Base-by-base conservation (phyloP, 2,113 vertebrate species). In the Lepisosteus osseus region DNA sequence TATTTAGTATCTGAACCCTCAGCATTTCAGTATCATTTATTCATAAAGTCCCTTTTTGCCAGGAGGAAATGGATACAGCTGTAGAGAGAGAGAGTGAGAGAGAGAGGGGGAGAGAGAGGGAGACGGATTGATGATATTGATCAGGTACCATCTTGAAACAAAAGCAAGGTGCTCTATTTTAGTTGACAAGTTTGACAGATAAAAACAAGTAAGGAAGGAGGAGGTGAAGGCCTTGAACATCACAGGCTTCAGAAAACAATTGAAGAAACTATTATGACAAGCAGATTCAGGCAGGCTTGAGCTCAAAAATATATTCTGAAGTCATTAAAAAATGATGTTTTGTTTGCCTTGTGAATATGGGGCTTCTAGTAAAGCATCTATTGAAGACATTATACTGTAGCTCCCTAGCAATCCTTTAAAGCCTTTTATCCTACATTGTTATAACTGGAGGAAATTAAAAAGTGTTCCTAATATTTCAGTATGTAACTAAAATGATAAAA, bases 1-100 rank as follows among this genome's bases (percentile, higher is more conserved):
- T 99, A 99, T 99, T 99, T 99, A 99, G 97, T 99, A 99, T 98
- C 96, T 99, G 97, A 98, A 99, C 97, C 97, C 97, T 99, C 96
- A 99, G 97, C 97, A 98, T 98, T 98, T 99, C 97, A 97, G 94
- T 98, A 99, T 99, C 97, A 99, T 98, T 99, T 99, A 98, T 99
- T 99, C 97, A 98, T 98, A 99, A 99, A 98, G 97, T 98, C 97
- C 95, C 97, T 98, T 98, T 99, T 99, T 99, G 97, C 97, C 97
- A 99, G 97, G 94, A 99, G 97, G 97, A 99, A 99, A 98, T 98
- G 95, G 96, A 98, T 98, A 99, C 97, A 98, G 96, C 96, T 97
- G 94, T 89, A 96, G 94, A 96, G 92, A 85, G 71, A 75, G 80
- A 68, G 85, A 85, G 88, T 74, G 87, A 87, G 85, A 84, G 82